Percentiles rank a stretch among this genome's conserved stretches.
These are phyloP conservation scores for Esox lucius DNA, from an alignment of 2,797 vertebrate species.

Conservation along the genomic window DNA sequence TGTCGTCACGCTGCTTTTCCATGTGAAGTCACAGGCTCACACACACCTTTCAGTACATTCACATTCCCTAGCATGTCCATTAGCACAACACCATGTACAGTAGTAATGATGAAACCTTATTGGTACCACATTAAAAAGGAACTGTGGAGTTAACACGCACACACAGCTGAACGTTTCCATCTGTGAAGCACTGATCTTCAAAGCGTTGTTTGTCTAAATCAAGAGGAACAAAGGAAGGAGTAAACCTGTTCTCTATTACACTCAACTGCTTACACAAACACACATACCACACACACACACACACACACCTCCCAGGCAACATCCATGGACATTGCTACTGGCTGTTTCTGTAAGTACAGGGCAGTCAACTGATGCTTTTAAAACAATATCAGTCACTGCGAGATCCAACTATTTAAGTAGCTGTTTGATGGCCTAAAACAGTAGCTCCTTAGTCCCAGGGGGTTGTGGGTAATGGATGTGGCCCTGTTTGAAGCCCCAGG, in stretches of 20 bases:
- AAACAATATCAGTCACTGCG: background rate
- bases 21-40: conserved; percentile 48
- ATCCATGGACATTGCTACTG: no score
- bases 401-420: conserved; percentile 25
- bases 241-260: conserved; percentile 50
- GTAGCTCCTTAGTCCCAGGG: conserved; percentile 14
- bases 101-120: conserved; percentile 64
- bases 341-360: no score
- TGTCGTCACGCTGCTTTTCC: conserved; percentile 45
- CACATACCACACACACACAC: conserved; percentile 24
- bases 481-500: conserved; percentile 2
- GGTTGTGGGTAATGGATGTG: conserved; percentile 8
- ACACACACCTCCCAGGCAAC: background rate
- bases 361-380: background rate
- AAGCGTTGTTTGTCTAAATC: conserved; percentile 68
- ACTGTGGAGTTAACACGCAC: conserved; percentile 49
- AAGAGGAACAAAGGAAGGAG: conserved; percentile 57
- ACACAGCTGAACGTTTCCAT: conserved; percentile 66
- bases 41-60: conserved; percentile 40
- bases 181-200: conserved; percentile 66
- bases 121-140: conserved; percentile 56
- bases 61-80: conserved; percentile 32
- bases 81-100: conserved; percentile 24
- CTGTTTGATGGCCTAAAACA: conserved; percentile 20
- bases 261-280: conserved; percentile 52